Base-by-base conservation (phyloP, 2,113 vertebrate genomes). In the Prionailurus viverrinus region DNA sequence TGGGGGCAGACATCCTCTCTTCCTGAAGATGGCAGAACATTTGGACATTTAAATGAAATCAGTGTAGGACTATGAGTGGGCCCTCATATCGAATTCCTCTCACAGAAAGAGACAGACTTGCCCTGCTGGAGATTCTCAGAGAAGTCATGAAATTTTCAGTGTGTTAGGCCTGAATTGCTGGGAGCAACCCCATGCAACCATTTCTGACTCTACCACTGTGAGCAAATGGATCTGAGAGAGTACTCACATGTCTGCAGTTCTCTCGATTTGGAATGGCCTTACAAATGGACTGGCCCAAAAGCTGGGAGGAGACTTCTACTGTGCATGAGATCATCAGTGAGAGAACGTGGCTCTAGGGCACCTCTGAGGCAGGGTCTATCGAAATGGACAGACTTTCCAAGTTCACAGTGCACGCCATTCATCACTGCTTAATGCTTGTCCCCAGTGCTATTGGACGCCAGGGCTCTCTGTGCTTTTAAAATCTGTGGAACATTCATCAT, bases 391-490 rank as follows among this genome's bases (percentile, higher is more conserved):
- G 78, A 55, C 33, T 45, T 61, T 69, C n/a, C 18, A 65, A 74
- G 45, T 66, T 66, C 4, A 1, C 0, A 1, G 73, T 13, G 10
- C 9, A 4, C 0, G 0, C 11, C 71, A 23, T 90, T 55, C 15
- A 58, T 92, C 69, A 84, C n/a, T 10, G 94, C 21, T 29, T 51
- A 1, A 0, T 11, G 48, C 55, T 0, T 0, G 36, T 0, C 0
- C 74, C 88, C n/a, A 0, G 82, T 73, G 45, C 86, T 1, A 0
- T 4, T 1, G 53, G 88, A 71, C 0, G 0, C 87, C n/a, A 45
- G 36, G 4, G 18, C 10, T 6, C n/a, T 36, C 55, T 3, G n/a
- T 31, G 48, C 53, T n/a, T 81, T 94, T 41, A 58, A 51, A 95
- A 58, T 55, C 41, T 29, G 5, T 48, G 8, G 65, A 58, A 29